These are phyloP conservation scores for Mycalesis mineus DNA, from an alignment of 2,888 invertebrate species.

Conservation along the genomic window DNA sequence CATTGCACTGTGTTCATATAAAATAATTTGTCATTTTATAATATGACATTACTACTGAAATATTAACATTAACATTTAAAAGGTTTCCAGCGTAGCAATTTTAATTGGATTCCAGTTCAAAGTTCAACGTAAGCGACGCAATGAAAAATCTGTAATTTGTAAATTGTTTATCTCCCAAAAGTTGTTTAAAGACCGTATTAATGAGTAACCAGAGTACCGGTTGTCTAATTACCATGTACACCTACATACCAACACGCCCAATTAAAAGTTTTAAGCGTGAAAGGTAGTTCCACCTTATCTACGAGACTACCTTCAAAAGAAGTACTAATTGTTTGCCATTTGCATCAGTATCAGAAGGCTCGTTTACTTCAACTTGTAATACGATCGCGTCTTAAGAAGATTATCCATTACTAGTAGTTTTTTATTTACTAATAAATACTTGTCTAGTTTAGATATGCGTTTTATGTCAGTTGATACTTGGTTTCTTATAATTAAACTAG, in stretches of 20 bases:
- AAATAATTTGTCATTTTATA: not conserved
- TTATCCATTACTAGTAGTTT: too few species aligned
- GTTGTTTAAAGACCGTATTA: conserved; percentile 9
- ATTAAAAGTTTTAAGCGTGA: conserved; percentile 27
- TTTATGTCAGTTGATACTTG: too few species aligned
- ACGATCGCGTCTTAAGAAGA: too few species aligned
- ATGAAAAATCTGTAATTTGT: conserved; percentile 7
- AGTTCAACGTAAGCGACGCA: not conserved
- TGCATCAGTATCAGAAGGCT: conserved; percentile 42
- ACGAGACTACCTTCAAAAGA: conserved; percentile 27
- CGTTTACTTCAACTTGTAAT: conserved; percentile 2
- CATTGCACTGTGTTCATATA: not conserved
- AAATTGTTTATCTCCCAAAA: conserved; percentile 7
- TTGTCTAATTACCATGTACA: conserved; percentile 19
- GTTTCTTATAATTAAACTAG: too few species aligned
- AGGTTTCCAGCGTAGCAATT: not conserved
- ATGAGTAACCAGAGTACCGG: conserved; percentile 8
- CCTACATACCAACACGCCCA: conserved; percentile 22
- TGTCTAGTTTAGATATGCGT: too few species aligned
- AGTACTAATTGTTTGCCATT: conserved; percentile 37
- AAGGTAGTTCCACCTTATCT: conserved; percentile 25
- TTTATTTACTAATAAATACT: too few species aligned
- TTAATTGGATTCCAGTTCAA: conserved; percentile 2
- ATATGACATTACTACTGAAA: not conserved
- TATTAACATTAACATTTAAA: not conserved